Evolutionary conservation across 2,888 invertebrate genomes (phyloP), one percentile per base, ranked within the genome.

Genomic region (Aphodius granarius): DNA sequence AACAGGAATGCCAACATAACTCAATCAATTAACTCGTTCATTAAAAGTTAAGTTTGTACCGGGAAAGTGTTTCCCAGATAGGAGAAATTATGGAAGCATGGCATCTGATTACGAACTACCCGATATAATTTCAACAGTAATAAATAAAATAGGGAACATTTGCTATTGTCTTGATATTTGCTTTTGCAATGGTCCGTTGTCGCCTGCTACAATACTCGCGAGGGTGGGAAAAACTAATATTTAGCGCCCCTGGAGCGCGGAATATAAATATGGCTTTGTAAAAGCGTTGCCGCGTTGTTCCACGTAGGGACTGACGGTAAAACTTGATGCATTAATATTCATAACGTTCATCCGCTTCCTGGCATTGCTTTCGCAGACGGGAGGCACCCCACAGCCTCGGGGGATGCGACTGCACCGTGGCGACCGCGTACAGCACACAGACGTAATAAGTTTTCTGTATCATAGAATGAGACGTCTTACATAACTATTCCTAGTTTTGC

Each of bases 181-280:
- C 43, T 43, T 43, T 43, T 43, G 43, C 43, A 43, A 43, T 43
- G 43, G 43, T 43, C 9, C 43, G 6, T 43, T 43, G 43, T 43
- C 43, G 3, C 43, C 43, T 13, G 43, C 43, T 43, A 43, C 13
- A 43, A 13, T 43, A 6, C 13, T 43, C 13, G 43, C 43, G 43
- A 43, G 43, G 43, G 43, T 43, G 6, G 2, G 43, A 43, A 43
- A 43, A 80, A 78, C 79, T 80, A 81, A 83, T 83, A 83, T 81
- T 79, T 78, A 75, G 79, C 79, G 79, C 81, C 82, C 83, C 81
- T 75, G 78, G 74, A 78, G 81, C 78, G 80, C 75, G 72, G 77
- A 81, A 81, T 80, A 82, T 83, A 82, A 83, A 82, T 80, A 81
- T 79, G 79, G 82, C 82, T 75, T 82, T 82, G 80, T 80, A 80